Evolutionary conservation across 1,140 invertebrate genomes (phyloP), one percentile per base, ranked within the genome.

Genomic region (Drosophila oshimai): DNA sequence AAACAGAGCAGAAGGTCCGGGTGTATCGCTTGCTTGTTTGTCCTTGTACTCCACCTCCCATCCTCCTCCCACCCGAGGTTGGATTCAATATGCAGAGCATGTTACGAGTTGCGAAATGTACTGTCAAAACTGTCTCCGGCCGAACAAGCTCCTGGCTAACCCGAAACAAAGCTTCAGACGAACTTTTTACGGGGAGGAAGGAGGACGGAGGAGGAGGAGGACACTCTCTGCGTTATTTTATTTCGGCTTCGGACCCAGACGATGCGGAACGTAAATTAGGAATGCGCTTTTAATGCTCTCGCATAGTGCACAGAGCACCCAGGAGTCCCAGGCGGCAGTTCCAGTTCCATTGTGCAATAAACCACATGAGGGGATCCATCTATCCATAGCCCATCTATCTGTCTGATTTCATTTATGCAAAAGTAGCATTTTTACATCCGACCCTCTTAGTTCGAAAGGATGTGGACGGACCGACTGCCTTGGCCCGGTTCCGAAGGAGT

Each of bases 401-500:
- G 46, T 65, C 44, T 49, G 51, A 68, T 84, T 84, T 75, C 69
- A 62, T 86, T 86, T 80, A 84, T 84, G 79, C 79, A 79, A 44
- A 84, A 78, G 74, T 61, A 71, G 69, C 69, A 78, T 58, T 77
- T 80, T 80, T 74, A 34, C 41, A 54, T 18, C 44, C 33, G 12
- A 20, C 3, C 47, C 0, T 17, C 12, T 2, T n/a, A n/a, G 17
- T 7, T 28, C 24, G 6, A 41, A 29, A 39, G 49, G 41, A 28
- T 42, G 34, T 13, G 34, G 15, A 17, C 0, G n/a, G 33, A 15
- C 33, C 17, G n/a, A 4, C 17, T 18, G n/a, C 22, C 50, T 54
- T 5, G 37, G 6, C 20, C n/a, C n/a, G n/a, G 37, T 3, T 39
- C n/a, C 5, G 3, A n/a, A 9, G 45, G 6, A 10, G 36, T n/a